phyloP scores from a whole-genome alignment of 2,888 invertebrate genomes.

The Chrysodeixis includens region DNA sequence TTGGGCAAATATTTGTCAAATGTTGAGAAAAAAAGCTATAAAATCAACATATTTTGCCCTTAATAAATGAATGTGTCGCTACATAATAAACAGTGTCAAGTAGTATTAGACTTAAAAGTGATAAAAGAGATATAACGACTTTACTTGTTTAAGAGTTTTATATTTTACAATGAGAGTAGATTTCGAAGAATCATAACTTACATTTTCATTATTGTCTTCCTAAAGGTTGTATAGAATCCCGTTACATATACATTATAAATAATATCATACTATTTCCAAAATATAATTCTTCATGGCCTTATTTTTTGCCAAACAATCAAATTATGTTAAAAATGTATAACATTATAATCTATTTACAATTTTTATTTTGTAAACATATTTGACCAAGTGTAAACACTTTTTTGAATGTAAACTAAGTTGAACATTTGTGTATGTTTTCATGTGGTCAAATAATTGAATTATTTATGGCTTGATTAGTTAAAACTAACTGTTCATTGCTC shows the following conservation, averaged over 20 bases:
- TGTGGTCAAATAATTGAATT: not conserved
- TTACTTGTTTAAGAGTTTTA: not conserved
- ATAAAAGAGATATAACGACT: too few relatives aligned
- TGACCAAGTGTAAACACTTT: not conserved
- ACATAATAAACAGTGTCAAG: too few relatives aligned
- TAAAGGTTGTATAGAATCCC: slow-evolving; percentile 32
- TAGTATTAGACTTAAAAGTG: too few relatives aligned
- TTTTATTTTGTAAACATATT: slow-evolving; percentile 5
- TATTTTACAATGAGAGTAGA: slow-evolving; percentile 11
- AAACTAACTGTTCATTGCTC: slow-evolving; percentile 2
- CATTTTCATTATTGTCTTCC: slow-evolving; percentile 44
- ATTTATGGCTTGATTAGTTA: slow-evolving; percentile 14
- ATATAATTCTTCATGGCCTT: slow-evolving; percentile 5
- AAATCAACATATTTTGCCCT: too few relatives aligned
- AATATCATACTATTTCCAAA: not conserved
- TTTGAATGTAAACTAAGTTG: not conserved
- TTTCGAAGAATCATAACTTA: slow-evolving; percentile 1
- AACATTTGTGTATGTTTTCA: not conserved
- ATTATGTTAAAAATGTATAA: not conserved
- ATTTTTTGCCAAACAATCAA: slow-evolving; percentile 18
- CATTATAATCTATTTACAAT: not conserved
- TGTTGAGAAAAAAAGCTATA: too few relatives aligned
- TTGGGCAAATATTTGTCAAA: too few relatives aligned
- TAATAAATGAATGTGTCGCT: too few relatives aligned
- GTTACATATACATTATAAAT: slow-evolving; percentile 25